These are phyloP conservation scores for Amorpha juglandis DNA, from an alignment of 2,888 invertebrate genomes.

Conservation along the genomic window DNA sequence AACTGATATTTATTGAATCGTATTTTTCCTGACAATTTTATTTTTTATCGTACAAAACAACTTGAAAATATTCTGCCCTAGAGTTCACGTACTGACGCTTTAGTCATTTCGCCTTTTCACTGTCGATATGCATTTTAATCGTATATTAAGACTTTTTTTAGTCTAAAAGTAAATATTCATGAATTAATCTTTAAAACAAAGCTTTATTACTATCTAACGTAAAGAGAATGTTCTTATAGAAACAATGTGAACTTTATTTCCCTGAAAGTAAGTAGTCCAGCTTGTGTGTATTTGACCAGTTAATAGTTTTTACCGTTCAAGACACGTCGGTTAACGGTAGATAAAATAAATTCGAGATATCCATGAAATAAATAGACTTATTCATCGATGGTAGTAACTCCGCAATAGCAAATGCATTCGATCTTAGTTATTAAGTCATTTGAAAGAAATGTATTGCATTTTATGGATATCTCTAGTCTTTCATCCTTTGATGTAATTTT, in stretches of 20 bases:
- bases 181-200: conserved; percentile 8
- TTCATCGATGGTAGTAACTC: conserved; percentile 30
- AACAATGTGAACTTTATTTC: conserved; percentile 12
- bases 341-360: conserved; percentile 40
- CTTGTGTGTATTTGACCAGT: conserved; percentile 15
- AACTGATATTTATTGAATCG: too few relatives aligned
- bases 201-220: background rate
- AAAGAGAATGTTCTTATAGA: background rate
- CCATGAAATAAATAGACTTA: conserved; percentile 31
- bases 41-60: too few relatives aligned
- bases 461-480: conserved; percentile 31
- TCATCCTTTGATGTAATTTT: background rate
- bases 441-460: conserved; percentile 37
- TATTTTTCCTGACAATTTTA: too few relatives aligned
- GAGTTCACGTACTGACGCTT: too few relatives aligned
- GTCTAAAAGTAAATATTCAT: too few relatives aligned
- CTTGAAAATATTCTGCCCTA: too few relatives aligned
- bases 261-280: background rate
- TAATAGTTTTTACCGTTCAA: conserved; percentile 58
- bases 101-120: too few relatives aligned
- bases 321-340: conserved; percentile 56
- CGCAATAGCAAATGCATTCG: conserved; percentile 32
- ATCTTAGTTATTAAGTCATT: conserved; percentile 32
- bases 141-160: too few relatives aligned
- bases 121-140: too few relatives aligned